A percentile compares a stretch with the other conserved stretches of the same genome.
Conservation (phyloP, 2,113 vertebrate species). For the Gopherus evgoodei region DNA sequence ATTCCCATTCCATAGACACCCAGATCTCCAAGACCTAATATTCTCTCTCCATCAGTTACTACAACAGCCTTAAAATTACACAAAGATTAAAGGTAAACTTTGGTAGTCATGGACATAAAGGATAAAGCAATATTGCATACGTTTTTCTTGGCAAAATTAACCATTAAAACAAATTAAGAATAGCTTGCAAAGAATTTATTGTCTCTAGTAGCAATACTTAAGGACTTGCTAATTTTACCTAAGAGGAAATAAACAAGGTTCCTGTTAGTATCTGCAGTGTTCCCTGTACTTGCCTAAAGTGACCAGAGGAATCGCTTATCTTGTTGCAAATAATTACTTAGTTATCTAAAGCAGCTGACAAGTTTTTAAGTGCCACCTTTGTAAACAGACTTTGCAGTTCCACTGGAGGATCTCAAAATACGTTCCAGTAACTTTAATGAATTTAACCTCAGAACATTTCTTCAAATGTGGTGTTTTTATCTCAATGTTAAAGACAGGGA, state of each 20-base stretch:
- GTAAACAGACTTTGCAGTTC: neutral
- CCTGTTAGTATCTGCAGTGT: neutral
- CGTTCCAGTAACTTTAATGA: neutral
- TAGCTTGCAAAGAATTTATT: neutral
- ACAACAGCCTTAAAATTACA: constrained; percentile 89
- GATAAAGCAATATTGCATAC: neutral
- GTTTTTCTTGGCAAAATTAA: neutral
- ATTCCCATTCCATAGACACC: constrained; percentile 99
- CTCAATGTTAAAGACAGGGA: neutral
- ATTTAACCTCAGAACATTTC: neutral
- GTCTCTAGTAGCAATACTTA: neutral
- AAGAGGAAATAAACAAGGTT: neutral
- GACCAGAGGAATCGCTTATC: neutral
- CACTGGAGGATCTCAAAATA: neutral
- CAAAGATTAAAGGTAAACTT: neutral
- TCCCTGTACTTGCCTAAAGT: neutral
- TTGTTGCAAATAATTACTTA: neutral
- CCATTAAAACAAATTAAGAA: neutral
- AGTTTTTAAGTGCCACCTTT: neutral
- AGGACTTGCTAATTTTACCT: neutral
- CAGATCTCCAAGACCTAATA: constrained; percentile 94
- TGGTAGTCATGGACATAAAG: rapidly evolving
- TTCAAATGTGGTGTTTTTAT: neutral
- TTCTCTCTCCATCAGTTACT: constrained; percentile 96
- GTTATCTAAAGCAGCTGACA: neutral